phyloP scores from a whole-genome alignment of 2,113 vertebrate genomes.

The Bubalus kerabau region DNA sequence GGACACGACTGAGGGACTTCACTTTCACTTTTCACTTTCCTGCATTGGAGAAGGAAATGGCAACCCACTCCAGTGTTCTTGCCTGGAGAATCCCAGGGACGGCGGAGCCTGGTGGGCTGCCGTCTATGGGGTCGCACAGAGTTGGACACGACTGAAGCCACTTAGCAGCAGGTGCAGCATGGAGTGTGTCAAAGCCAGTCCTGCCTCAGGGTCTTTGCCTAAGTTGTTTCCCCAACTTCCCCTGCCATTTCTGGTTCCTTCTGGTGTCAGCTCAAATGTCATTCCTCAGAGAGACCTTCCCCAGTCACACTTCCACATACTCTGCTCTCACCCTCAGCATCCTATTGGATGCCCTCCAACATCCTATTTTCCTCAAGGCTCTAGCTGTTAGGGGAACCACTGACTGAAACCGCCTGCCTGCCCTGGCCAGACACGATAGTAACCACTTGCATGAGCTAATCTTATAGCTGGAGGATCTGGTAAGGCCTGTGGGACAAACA shows the following conservation, averaged over 20 bases:
- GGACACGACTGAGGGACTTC: no score
- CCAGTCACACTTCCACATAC: neutral
- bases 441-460: neutral
- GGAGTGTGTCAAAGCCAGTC: neutral
- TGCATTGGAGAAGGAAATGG: no score
- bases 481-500: neutral
- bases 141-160: no score
- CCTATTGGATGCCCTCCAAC: neutral
- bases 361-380: neutral
- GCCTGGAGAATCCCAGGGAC: no score
- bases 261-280: neutral
- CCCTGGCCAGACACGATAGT: neutral
- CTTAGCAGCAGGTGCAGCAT: no score
- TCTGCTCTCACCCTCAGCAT: no score
- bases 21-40: no score
- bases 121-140: no score
- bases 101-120: no score
- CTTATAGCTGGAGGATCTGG: neutral
- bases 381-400: neutral
- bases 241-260: neutral
- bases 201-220: neutral
- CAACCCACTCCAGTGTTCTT: no score
- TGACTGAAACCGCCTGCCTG: neutral
- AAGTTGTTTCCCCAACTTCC: neutral
- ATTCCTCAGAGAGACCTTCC: neutral